Conservation (phyloP, 2,113 vertebrate species). For the Isurus oxyrinchus region DNA sequence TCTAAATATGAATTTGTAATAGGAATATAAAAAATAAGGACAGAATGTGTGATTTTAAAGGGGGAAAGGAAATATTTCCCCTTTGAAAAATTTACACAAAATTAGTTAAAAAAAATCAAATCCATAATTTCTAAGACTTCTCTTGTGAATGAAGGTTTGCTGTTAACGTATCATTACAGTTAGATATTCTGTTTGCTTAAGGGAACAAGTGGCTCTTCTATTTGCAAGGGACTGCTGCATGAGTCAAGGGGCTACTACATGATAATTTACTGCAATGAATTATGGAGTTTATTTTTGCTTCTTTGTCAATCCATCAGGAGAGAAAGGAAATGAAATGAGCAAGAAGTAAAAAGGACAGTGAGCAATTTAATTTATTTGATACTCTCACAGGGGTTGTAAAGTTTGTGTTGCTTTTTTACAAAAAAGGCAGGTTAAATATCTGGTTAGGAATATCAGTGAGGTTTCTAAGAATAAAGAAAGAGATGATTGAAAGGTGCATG, state of each 20-base stretch:
- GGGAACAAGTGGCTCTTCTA: neutral
- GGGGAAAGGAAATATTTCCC: neutral
- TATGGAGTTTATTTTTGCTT: slow-evolving; percentile 8
- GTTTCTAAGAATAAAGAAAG: neutral
- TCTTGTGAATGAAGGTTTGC: neutral
- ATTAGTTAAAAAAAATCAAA: neutral
- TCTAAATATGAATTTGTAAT: neutral
- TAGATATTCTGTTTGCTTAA: neutral
- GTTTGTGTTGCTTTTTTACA: neutral
- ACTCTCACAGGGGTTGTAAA: neutral
- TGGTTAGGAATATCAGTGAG: neutral
- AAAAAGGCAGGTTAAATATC: neutral
- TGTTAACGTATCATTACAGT: neutral
- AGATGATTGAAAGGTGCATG: neutral
- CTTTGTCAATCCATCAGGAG: neutral
- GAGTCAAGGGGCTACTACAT: neutral
- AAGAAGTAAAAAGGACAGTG: neutral
- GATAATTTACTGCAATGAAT: neutral
- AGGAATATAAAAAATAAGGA: neutral
- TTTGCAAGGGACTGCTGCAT: neutral
- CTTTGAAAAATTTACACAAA: neutral
- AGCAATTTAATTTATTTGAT: neutral
- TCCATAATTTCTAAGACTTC: neutral
- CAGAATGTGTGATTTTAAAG: neutral
- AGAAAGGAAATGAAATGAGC: neutral